Conservation (phyloP, 2,113 vertebrate genomes). For the Pangasianodon hypophthalmus region DNA sequence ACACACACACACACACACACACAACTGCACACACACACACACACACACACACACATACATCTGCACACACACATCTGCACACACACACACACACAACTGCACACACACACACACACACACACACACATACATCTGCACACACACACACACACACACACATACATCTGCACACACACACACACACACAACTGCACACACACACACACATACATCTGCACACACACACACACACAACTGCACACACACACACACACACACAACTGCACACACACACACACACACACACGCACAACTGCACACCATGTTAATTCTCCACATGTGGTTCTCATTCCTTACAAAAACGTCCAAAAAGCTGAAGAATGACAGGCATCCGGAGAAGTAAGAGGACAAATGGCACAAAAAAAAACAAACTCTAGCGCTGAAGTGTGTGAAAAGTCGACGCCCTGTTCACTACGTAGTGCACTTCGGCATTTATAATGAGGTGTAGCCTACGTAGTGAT, state of each 20-base stretch:
- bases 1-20: background rate
- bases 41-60: background rate
- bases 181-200: background rate
- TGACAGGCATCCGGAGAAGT: conserved; percentile 63
- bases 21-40: background rate
- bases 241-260: no score
- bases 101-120: background rate
- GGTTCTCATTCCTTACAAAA: conserved; percentile 65
- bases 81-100: no score
- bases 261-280: no score
- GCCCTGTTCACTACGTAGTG: background rate
- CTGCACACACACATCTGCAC: background rate
- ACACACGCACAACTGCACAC: background rate
- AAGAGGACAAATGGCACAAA: conserved; percentile 24
- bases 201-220: background rate
- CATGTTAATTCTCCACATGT: conserved; percentile 63
- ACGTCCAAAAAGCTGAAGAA: conserved; percentile 66
- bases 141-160: no score
- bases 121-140: background rate
- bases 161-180: background rate
- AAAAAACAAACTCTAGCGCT: conserved; percentile 6
- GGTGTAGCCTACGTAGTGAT: background rate
- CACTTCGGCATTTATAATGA: background rate
- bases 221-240: no score
- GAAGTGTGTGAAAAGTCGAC: background rate